Percentiles rank a stretch among this genome's conserved stretches.
Evolutionary conservation across 2,797 vertebrate species (phyloP).

Genomic region (Melanotaenia nigrans): DNA sequence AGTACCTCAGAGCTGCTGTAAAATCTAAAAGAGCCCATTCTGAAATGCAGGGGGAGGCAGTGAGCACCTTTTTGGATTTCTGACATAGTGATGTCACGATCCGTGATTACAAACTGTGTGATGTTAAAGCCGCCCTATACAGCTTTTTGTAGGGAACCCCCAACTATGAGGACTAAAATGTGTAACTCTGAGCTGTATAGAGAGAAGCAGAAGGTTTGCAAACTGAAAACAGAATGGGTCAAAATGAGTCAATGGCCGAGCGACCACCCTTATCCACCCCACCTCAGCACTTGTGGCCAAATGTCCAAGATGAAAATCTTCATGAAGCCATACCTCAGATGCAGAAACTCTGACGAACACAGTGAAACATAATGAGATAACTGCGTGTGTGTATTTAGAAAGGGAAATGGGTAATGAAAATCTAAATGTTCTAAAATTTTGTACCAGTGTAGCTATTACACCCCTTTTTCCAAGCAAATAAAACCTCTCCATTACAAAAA

Average conservation of each 20-base stretch:
- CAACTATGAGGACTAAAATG: background rate
- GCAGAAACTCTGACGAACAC: background rate
- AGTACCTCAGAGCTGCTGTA: slow-evolving; percentile 40
- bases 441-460: background rate
- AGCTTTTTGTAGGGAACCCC: background rate
- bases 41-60: slow-evolving; percentile 12
- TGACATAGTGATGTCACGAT: background rate
- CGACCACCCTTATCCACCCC: background rate
- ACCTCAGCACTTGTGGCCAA: background rate
- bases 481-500: background rate
- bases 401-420: background rate
- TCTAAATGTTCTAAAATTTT: background rate
- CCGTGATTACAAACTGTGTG: background rate
- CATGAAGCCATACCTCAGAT: background rate
- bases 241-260: background rate
- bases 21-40: slow-evolving; percentile 8
- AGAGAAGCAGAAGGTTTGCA: background rate
- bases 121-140: background rate
- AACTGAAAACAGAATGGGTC: background rate
- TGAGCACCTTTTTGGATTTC: background rate
- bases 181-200: background rate
- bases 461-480: background rate
- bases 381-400: no score
- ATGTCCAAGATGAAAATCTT: background rate
- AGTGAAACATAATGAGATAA: background rate